These are phyloP conservation scores for Tenodera sinensis DNA, from an alignment of 2,888 invertebrate species.

Conservation along the genomic window DNA sequence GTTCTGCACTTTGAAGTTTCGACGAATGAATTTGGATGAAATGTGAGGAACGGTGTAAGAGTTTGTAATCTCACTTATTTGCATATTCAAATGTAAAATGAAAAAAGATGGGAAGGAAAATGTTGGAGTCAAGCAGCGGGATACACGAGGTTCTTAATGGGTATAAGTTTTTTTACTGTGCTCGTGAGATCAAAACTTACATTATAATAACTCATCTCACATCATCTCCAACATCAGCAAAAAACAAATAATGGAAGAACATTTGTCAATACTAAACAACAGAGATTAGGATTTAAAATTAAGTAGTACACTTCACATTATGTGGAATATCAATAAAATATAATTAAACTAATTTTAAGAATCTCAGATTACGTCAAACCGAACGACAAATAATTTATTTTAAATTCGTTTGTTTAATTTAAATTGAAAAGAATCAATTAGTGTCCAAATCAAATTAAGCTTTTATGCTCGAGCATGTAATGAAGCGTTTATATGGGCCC, in stretches of 20 bases:
- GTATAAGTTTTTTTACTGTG: background rate
- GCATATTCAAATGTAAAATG: background rate
- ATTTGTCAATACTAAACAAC: too few species aligned
- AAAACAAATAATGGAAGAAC: background rate
- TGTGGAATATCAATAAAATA: too few species aligned
- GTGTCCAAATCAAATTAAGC: too few species aligned
- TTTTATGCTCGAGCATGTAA: too few species aligned
- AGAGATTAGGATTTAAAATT: too few species aligned
- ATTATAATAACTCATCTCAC: background rate
- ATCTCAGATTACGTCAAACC: too few species aligned
- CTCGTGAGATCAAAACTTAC: background rate
- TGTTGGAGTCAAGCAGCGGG: background rate
- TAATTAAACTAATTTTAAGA: too few species aligned
- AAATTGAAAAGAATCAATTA: too few species aligned
- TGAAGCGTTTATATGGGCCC: too few species aligned
- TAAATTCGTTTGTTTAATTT: too few species aligned
- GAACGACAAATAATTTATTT: too few species aligned
- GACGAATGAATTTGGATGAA: background rate
- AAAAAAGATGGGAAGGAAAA: background rate
- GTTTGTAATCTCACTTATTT: background rate
- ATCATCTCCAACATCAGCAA: background rate
- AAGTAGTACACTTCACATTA: too few species aligned
- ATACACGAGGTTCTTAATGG: background rate
- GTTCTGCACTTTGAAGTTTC: background rate
- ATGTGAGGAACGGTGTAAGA: background rate